Conservation (phyloP, 2,888 invertebrate species). For the Augiades crinisus region DNA sequence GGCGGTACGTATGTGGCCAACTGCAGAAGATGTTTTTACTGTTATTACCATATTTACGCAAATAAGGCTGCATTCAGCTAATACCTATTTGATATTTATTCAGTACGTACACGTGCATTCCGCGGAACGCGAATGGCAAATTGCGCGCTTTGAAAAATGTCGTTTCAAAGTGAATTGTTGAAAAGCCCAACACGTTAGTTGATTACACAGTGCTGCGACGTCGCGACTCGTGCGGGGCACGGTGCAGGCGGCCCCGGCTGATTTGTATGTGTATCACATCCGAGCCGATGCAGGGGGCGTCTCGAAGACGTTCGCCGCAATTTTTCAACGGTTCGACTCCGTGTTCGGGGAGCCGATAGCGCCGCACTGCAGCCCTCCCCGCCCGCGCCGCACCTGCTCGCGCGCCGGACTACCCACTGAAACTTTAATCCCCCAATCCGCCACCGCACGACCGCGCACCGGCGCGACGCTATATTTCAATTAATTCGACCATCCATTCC, state of each 20-base stretch:
- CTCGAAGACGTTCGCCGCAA: constrained; percentile 71
- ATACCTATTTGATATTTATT: not conserved
- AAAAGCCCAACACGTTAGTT: constrained; percentile 26
- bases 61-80: not conserved
- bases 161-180: constrained; percentile 19
- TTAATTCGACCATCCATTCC: constrained; percentile 74
- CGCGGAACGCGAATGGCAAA: not conserved
- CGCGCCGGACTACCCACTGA: constrained; percentile 63
- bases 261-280: constrained; percentile 71
- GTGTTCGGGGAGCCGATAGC: constrained; percentile 68
- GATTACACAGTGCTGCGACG: constrained; percentile 26
- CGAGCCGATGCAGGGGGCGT: constrained; percentile 58
- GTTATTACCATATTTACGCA: not conserved
- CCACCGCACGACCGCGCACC: constrained; percentile 53
- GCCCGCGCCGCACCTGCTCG: constrained; percentile 56
- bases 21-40: not conserved
- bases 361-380: constrained; percentile 44
- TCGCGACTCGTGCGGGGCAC: constrained; percentile 25
- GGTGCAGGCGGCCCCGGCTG: constrained; percentile 43
- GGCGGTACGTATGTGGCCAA: not conserved
- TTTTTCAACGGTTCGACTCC: constrained; percentile 74
- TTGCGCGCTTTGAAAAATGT: constrained; percentile 14
- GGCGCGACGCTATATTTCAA: constrained; percentile 76
- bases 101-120: not conserved
- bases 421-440: constrained; percentile 75